phyloP scores from a whole-genome alignment of 64 coral and sea anemone genomes.

The Dendronephthya gigantea region DNA sequence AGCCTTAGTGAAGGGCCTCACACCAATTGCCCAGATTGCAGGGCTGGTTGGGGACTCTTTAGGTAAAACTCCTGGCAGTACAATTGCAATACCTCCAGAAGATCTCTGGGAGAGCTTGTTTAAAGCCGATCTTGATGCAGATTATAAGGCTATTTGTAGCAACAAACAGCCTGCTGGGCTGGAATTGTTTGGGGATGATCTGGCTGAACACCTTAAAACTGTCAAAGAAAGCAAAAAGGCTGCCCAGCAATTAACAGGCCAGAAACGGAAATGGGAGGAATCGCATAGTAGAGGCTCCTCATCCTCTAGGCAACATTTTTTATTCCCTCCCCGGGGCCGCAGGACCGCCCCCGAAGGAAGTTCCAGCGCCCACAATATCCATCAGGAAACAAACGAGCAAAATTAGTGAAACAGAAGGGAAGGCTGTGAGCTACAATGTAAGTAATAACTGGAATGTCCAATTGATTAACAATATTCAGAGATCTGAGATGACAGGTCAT shows the following conservation, averaged over 20 bases:
- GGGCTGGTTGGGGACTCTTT: constrained; percentile 16
- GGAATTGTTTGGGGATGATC: constrained; percentile 25
- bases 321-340: too few relatives aligned
- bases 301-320: too few relatives aligned
- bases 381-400: too few relatives aligned
- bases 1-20: constrained; percentile 21
- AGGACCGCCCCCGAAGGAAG: too few relatives aligned
- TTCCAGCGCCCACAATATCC: too few relatives aligned
- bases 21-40: constrained; percentile 3
- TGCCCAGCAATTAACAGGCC: not conserved
- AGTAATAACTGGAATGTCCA: not conserved
- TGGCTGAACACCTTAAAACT: too few relatives aligned
- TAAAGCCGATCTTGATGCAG: constrained; percentile 27
- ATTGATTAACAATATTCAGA: not conserved
- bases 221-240: not conserved
- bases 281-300: too few relatives aligned
- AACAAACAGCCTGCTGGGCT: constrained; percentile 25
- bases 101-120: constrained; percentile 30
- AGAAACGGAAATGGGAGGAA: not conserved
- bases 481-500: not conserved
- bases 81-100: not conserved
- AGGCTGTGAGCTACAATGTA: too few relatives aligned
- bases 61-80: constrained; percentile 3
- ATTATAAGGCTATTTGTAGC: constrained; percentile 37
- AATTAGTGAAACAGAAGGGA: too few relatives aligned